Percentiles rank a stretch among this genome's conserved stretches.
Conservation (phyloP, 1,140 invertebrate genomes). For the Heterodera schachtii region DNA sequence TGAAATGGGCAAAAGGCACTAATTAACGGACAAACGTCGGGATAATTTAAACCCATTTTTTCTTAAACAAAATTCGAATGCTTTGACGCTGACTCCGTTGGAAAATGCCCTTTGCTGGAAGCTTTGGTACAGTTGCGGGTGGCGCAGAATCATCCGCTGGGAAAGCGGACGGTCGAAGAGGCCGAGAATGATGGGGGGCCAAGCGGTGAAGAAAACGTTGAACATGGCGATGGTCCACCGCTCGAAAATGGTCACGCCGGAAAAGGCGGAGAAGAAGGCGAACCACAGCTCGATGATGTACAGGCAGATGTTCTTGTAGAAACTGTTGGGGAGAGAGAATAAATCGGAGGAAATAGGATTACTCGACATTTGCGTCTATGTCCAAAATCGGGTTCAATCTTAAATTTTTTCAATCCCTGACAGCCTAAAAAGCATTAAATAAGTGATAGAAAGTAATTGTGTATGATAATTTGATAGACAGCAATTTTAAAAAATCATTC, state of each 20-base stretch:
- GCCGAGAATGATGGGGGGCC: slow-evolving; percentile 89
- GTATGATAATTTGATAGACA: no score
- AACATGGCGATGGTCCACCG: slow-evolving; percentile 94
- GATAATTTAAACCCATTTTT: no score
- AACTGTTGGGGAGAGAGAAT: slow-evolving; percentile 68
- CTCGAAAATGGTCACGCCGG: slow-evolving; percentile 96
- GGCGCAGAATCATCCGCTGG: slow-evolving; percentile 84
- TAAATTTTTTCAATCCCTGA: no score
- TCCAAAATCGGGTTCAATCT: no score
- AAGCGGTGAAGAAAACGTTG: slow-evolving; percentile 93
- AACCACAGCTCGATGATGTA: slow-evolving; percentile 99
- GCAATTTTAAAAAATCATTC: no score
- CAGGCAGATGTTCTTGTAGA: slow-evolving; percentile 96
- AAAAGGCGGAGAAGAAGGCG: slow-evolving; percentile 95
- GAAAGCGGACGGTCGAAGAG: slow-evolving; percentile 92
- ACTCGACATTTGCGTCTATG: no score
- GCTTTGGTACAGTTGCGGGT: slow-evolving; percentile 86
- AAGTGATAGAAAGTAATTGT: no score
- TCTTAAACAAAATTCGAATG: no score
- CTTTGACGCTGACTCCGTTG: slow-evolving; percentile 66
- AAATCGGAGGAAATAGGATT: no score
- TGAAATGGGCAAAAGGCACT: slow-evolving; percentile 45
- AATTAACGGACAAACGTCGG: no score
- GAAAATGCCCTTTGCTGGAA: slow-evolving; percentile 83
- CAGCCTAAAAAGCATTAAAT: no score